These are phyloP conservation scores for Rhagoletis zephyria DNA, from an alignment of 1,140 invertebrate genomes.

Conservation along the genomic window DNA sequence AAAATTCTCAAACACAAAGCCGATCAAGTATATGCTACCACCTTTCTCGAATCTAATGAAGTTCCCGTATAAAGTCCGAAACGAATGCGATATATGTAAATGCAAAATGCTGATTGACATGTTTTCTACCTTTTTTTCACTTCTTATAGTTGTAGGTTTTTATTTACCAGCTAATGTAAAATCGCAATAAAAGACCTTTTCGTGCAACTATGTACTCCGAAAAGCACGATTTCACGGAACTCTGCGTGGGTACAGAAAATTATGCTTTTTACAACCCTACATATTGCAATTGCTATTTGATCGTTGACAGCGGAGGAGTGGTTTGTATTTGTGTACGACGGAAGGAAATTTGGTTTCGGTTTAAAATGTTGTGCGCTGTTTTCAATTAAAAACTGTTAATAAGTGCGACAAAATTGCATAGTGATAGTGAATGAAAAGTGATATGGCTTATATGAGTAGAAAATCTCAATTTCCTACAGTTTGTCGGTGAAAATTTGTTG, in stretches of 20 bases:
- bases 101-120: no score
- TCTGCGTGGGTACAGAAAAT: neutral
- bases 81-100: no score
- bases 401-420: slow-evolving; percentile 1
- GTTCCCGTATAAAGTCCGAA: no score
- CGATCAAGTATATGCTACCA: no score
- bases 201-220: slow-evolving; percentile 19
- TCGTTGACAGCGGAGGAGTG: slow-evolving; percentile 37
- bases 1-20: no score
- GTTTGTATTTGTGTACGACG: slow-evolving; percentile 19
- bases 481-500: neutral
- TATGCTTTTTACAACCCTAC: slow-evolving; percentile 4
- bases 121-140: no score
- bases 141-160: no score
- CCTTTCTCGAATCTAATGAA: no score
- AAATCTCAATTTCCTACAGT: neutral
- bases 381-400: neutral
- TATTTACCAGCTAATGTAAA: no score
- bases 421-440: neutral
- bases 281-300: neutral
- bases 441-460: neutral
- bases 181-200: neutral
- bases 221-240: neutral
- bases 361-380: neutral
- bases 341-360: slow-evolving; percentile 21